phyloP scores from a whole-genome alignment of 2,113 vertebrate genomes.

The Arothron firmamentum region DNA sequence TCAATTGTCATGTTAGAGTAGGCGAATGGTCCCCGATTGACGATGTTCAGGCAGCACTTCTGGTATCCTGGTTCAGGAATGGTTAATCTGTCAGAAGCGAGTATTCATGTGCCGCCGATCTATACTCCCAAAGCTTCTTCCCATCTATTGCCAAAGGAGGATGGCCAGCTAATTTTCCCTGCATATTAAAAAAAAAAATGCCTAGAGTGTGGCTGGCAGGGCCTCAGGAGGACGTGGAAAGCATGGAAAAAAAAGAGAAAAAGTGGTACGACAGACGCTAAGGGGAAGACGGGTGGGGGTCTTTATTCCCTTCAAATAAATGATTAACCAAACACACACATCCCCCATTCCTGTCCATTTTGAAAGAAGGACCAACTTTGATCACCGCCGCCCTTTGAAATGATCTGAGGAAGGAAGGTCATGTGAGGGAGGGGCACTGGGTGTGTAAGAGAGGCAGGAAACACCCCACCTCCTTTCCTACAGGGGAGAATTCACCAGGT shows the following conservation, averaged over 20 bases:
- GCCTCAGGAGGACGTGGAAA: conserved; percentile 31
- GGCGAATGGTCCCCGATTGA: conserved; percentile 1
- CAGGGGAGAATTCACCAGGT: conserved; percentile 42
- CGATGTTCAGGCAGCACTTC: conserved; percentile 13
- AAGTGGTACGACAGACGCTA: conserved; percentile 34
- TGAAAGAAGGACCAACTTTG: conserved; percentile 63
- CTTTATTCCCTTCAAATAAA: conserved; percentile 45
- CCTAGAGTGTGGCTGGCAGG: conserved; percentile 44
- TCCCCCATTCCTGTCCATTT: conserved; percentile 57
- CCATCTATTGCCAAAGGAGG: conserved; percentile 49
- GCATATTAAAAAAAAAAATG: conserved; percentile 53
- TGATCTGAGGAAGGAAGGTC: conserved; percentile 46
- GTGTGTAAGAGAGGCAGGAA: conserved; percentile 35
- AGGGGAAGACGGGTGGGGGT: conserved; percentile 14
- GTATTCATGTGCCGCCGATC: conserved; percentile 28
- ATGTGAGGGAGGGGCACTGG: conserved; percentile 18
- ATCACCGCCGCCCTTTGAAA: conserved; percentile 69
- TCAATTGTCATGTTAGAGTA: conserved; percentile 17
- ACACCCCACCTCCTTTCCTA: conserved; percentile 25
- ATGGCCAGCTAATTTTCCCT: conserved; percentile 50
- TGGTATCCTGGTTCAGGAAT: conserved; percentile 25
- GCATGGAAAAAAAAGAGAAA: background rate
- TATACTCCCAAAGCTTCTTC: conserved; percentile 42
- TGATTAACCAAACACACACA: conserved; percentile 62
- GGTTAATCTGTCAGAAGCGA: conserved; percentile 58